Evolutionary conservation across 2,797 vertebrate genomes (phyloP), one percentile per base, ranked within the genome.

Genomic region (Glossophaga mutica): DNA sequence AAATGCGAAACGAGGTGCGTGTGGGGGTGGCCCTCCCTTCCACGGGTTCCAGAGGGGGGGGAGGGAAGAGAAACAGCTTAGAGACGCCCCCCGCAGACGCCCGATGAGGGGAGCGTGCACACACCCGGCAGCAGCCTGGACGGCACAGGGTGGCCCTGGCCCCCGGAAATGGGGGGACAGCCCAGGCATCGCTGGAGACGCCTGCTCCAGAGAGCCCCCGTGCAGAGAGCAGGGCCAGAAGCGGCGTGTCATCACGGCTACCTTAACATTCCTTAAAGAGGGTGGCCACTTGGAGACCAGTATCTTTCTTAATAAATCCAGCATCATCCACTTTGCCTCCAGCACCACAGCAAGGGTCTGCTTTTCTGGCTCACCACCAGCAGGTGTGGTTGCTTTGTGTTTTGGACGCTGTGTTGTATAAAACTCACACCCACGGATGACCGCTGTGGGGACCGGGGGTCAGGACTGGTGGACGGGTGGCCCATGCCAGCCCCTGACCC

Each of bases 31-130:
- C 26, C 50, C 9, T 82, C 19, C 57, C 59, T 24, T 37, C 26
- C 46, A 21, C 10, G 26, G 78, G 73, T 37, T 67, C 44, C 11
- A 32, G 77, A 87, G 21, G 14, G 9, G 74, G 19, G 34, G 26
- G n/a, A 26, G 18, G 26, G 3, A 3, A n/a, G 87, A 50, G 34
- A 26, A 42, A 18, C 3, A 24, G 34, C n/a, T 42, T 19, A 29
- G 83, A 77, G 26, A 37, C 24, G 24, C 55, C 24, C 4, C 55
- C 3, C 24, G 9, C 55, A 57, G 55, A 26, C 3, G 2, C 16
- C 15, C 46, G 24, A 1, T 0, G 29, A 6, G 5, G 55, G 55
- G 29, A 55, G 16, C 0, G 0, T 3, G 42, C 0, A 2, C 2
- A 10, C 0, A 32, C 9, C 57, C 4, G 37, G 37, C 26, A 65